Base-by-base conservation (phyloP, 1,140 invertebrate genomes). In the Babylonia areolata region DNA sequence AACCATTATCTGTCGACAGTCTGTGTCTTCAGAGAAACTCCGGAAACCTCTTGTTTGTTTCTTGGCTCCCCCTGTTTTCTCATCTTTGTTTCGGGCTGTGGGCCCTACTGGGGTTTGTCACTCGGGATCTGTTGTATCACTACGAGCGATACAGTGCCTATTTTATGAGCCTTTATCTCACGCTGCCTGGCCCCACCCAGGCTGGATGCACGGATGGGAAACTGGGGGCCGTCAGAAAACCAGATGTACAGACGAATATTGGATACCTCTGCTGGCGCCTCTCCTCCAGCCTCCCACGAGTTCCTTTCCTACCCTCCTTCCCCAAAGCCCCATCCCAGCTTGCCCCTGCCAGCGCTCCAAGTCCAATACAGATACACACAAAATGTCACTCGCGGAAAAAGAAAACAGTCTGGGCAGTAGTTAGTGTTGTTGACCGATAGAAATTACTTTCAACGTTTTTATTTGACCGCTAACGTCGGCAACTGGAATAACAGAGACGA, bases 1-100 rank as follows among this genome's bases (percentile, higher is more conserved):
- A 71, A 84, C 82, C 82, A 42, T 84, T 84, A 84, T 84, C 82
- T 73, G 82, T 37, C 51, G 64, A 71, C 51, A 40, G 81, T 71
- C 81, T 83, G 33, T 80, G 78, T 80, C 78, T 80, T 80, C 42
- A 58, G 78, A 54, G 46, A 58, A 54, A 80, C 46, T 80, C 78
- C 78, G 42, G 78, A 80, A 79, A 39, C 39, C 75, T 28, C 75
- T 77, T 77, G 75, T 77, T 77, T 77, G 75, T 77, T 77, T 77
- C 75, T 37, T 20, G 75, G 35, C 33, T 35, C 71, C 11, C 33
- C 71, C 9, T 40, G 35, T 20, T 77, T 77, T 77, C 75, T 77
- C 37, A 77, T 77, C 75, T 77, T 77, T 77, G 37, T 40, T 77
- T 28, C 75, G 23, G 75, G 0, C 9, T 33, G n/a, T 31, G 15